Evolutionary conservation across 2,797 vertebrate genomes (phyloP).

Genomic region (Myotis vivesi): DNA sequence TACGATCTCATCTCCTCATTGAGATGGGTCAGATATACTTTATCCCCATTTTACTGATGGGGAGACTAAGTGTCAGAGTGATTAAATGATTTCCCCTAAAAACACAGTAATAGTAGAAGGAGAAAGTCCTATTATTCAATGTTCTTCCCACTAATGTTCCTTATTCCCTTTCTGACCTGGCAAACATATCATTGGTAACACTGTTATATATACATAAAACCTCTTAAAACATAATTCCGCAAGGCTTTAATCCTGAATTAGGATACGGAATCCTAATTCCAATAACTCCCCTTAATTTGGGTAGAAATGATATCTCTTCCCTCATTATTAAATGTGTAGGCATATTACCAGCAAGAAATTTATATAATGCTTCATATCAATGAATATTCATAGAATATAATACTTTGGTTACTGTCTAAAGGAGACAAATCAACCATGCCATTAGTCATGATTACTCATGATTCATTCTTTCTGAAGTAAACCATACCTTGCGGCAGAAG

Average conservation of each 20-base stretch:
- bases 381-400: constrained; percentile 26
- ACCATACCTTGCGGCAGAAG: constrained; percentile 98
- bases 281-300: constrained; percentile 30
- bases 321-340: constrained; percentile 16
- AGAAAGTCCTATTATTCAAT: neutral
- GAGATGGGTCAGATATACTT: neutral
- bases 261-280: neutral
- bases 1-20: neutral
- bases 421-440: constrained; percentile 45
- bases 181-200: neutral
- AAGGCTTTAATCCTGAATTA: neutral
- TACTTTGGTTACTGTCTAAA: constrained; percentile 27
- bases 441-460: constrained; percentile 61
- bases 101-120: neutral
- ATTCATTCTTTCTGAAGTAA: constrained; percentile 73
- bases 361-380: constrained; percentile 41
- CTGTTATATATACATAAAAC: neutral
- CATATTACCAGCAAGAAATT: constrained; percentile 49
- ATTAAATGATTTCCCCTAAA: neutral
- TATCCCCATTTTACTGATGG: neutral
- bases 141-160: neutral
- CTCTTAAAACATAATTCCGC: neutral
- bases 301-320: neutral
- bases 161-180: neutral
- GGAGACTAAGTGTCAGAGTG: neutral